Base-by-base conservation (phyloP, 1,140 invertebrate species). In the Panagrolaimus sp. region DNA sequence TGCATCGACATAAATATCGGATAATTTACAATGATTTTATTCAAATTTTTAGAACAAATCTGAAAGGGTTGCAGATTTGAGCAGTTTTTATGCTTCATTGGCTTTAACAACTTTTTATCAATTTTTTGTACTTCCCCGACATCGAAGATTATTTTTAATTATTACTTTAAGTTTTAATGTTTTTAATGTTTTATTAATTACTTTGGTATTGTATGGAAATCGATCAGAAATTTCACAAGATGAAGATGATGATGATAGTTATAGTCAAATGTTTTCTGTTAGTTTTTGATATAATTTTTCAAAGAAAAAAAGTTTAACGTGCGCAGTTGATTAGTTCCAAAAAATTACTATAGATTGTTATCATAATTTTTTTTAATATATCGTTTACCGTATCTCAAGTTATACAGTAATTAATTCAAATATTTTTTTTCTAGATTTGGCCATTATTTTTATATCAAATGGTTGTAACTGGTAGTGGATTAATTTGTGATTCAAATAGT, bases 71-170 rank as follows among this genome's bases (percentile, higher is more conserved):
- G 73, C 73, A 15, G 73, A 79, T 21, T 67, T 82, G 12, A 69
- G 55, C 7, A 69, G 70, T 12, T 63, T 80, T 38, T 78, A 55
- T 24, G 66, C 55, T n/a, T 67, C 71, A 8, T 65, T 82, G 26
- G 69, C 73, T 28, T 67, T 73, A n/a, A 62, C 71, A 62, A 80
- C 72, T 46, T 65, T 82, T 44, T 78, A 75, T 63, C 80, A 82
- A 65, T 83, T 83, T 63, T 82, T 82, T 67, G 73, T 83, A 10
- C 63, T 83, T n/a, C 80, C 80, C 15, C 67, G 80, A 12, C 76
- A 83, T 62, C 58, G 80, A 15, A 66, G 82, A 14, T 28, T 82
- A 24, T 82, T 82, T 68, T 68, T 82, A 21, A 62, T 72, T 1
- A 64, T 83, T 12, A 76, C 81, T 15, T 28, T 81, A 24, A 44